phyloP scores from a whole-genome alignment of 2,113 vertebrate species.

The Hippocampus abdominalis region DNA sequence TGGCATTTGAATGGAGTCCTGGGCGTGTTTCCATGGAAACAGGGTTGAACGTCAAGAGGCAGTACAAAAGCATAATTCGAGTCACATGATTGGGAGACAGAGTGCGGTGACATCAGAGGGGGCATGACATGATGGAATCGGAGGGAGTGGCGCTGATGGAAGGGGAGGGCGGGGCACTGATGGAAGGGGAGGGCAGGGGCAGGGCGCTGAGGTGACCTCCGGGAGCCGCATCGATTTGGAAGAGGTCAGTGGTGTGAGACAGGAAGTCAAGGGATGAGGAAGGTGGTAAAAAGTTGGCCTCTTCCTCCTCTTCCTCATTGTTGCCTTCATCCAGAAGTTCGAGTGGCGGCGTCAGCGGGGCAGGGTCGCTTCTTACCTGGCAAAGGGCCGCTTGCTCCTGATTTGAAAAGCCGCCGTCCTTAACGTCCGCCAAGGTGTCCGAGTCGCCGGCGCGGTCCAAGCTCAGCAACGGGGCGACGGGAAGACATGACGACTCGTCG shows the following conservation, averaged over 20 bases:
- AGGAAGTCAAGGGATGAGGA: not conserved
- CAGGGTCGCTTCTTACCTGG: not conserved
- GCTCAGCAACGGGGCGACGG: conserved; percentile 26
- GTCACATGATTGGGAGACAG: not conserved
- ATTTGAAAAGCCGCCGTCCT: not conserved
- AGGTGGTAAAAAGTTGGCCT: not conserved
- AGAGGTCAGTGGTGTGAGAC: not conserved
- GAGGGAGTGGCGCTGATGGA: not conserved
- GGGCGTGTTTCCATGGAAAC: not conserved
- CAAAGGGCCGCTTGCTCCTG: not conserved
- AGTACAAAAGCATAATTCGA: not conserved
- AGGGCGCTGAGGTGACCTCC: not conserved
- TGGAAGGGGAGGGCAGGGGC: not conserved
- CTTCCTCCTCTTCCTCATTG: not conserved
- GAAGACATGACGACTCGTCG: conserved; percentile 48
- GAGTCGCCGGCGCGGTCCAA: conserved; percentile 29
- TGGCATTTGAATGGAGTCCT: not conserved
- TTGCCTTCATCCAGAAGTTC: not conserved
- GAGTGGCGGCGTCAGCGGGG: not conserved
- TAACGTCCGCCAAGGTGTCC: conserved; percentile 25
- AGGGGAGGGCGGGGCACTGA: not conserved
- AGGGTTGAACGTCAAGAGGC: not conserved
- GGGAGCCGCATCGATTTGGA: not conserved
- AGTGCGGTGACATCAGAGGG: not conserved
- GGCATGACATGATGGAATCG: not conserved